These are phyloP conservation scores for Saxidomus purpurata DNA, from an alignment of 1,140 invertebrate genomes.

Conservation along the genomic window DNA sequence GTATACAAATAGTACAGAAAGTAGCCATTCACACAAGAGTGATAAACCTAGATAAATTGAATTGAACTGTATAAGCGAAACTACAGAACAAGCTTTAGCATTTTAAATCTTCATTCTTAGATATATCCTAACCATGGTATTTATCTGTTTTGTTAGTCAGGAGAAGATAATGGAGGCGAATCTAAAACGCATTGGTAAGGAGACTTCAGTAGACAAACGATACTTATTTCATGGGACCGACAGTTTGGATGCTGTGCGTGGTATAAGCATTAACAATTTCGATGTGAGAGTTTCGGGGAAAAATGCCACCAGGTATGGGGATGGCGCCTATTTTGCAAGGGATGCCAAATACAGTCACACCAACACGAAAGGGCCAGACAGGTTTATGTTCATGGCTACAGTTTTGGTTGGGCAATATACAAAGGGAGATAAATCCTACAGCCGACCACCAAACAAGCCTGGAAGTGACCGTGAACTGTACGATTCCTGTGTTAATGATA, in stretches of 20 bases:
- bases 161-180: slow-evolving; percentile 72
- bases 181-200: slow-evolving; percentile 45
- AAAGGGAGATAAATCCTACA: slow-evolving; percentile 68
- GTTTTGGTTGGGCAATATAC: slow-evolving; percentile 80
- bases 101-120: no score
- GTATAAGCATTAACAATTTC: slow-evolving; percentile 78
- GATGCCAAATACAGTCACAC: slow-evolving; percentile 75
- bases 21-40: no score
- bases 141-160: slow-evolving; percentile 60
- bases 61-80: no score
- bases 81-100: no score
- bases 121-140: no score
- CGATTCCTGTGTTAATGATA: slow-evolving; percentile 81
- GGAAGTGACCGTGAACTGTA: slow-evolving; percentile 73
- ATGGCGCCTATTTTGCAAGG: slow-evolving; percentile 81
- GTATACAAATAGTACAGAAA: no score
- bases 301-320: slow-evolving; percentile 78
- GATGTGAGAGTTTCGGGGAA: slow-evolving; percentile 76
- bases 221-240: slow-evolving; percentile 78
- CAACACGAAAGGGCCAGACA: slow-evolving; percentile 68
- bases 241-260: slow-evolving; percentile 66
- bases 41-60: no score
- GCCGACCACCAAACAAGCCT: slow-evolving; percentile 75
- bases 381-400: slow-evolving; percentile 77
- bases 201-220: slow-evolving; percentile 53